Evolutionary conservation across 2,113 vertebrate species (phyloP).

Genomic region (Pogonocichla stellata): DNA sequence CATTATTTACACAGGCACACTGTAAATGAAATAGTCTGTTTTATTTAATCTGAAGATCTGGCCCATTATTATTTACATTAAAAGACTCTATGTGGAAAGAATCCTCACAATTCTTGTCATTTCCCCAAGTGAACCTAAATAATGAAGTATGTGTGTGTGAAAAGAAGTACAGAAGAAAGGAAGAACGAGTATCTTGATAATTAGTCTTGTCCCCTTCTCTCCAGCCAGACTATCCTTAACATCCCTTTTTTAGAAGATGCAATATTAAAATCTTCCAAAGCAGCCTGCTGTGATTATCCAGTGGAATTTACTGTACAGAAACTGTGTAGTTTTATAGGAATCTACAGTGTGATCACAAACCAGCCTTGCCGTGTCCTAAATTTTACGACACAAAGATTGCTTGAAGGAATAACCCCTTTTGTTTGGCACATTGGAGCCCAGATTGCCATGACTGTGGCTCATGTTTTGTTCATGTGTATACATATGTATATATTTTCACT

Average conservation of each 20-base stretch:
- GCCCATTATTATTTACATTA: not conserved
- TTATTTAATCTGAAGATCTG: not conserved
- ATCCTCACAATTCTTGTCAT: not conserved
- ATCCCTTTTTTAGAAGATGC: not conserved
- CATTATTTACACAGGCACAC: not conserved
- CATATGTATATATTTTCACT: slow-evolving; percentile 50
- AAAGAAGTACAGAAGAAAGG: not conserved
- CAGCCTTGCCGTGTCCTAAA: slow-evolving; percentile 40
- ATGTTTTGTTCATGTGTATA: slow-evolving; percentile 55
- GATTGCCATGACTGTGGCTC: slow-evolving; percentile 34
- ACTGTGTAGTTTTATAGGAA: not conserved
- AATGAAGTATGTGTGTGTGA: not conserved
- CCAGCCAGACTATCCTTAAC: not conserved
- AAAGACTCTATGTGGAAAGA: not conserved
- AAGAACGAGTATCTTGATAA: not conserved
- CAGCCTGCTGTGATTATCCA: not conserved
- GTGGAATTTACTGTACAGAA: not conserved
- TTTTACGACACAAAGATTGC: slow-evolving; percentile 30
- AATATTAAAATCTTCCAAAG: not conserved
- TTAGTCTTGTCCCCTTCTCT: not conserved
- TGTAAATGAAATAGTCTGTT: not conserved
- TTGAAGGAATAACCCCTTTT: slow-evolving; percentile 51
- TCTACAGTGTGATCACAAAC: slow-evolving; percentile 15
- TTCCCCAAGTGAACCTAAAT: not conserved
- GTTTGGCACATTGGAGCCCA: slow-evolving; percentile 30